Evolutionary conservation across 2,113 vertebrate species (phyloP), one percentile per base, ranked within the genome.

Genomic region (Erythrocebus patas): DNA sequence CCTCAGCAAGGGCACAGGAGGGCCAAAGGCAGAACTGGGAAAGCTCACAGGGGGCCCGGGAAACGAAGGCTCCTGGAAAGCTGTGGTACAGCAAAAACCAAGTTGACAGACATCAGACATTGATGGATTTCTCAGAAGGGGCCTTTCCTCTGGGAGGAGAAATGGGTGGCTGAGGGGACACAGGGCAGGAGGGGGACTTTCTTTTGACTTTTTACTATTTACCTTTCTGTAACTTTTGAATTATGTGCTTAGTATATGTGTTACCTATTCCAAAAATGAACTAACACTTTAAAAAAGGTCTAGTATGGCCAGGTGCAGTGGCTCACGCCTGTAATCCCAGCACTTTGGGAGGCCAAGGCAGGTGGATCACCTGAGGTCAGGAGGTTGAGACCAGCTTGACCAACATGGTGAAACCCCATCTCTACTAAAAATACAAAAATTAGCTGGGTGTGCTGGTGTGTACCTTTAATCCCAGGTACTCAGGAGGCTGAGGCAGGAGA

Each of bases 381-480:
- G 17, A 55, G 52, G 6, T 55, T 6, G 17, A 55, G 52, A 55
- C 17, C 52, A 55, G 52, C 52, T 0, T 6, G 52, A 18, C 17
- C 17, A 55, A 55, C 17, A 55, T 55, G 17, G 52, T 18, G 52
- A 55, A 55, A 55, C 5, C 5, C 17, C 6, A 1, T 55, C 52
- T 55, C 18, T 18, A 55, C 52, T 55, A 55, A 55, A 55, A 55
- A 55, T 55, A 55, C 52, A 55, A 55, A 55, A 55, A 55, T 55
- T 18, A 55, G 17, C 52, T 0, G 17, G 17, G 1, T 1, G 52
- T 55, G 17, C 6, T 55, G 17, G 17, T 0, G 0, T 2, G 52
- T 2, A 7, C 17, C 52, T 55, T 0, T 55, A 55, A 2, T 55
- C 52, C 17, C 52, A 55, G 52, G 17, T 20, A 20, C 17, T 55